Base-by-base conservation (phyloP, 2,888 invertebrate genomes). In the Plebejus melissa region DNA sequence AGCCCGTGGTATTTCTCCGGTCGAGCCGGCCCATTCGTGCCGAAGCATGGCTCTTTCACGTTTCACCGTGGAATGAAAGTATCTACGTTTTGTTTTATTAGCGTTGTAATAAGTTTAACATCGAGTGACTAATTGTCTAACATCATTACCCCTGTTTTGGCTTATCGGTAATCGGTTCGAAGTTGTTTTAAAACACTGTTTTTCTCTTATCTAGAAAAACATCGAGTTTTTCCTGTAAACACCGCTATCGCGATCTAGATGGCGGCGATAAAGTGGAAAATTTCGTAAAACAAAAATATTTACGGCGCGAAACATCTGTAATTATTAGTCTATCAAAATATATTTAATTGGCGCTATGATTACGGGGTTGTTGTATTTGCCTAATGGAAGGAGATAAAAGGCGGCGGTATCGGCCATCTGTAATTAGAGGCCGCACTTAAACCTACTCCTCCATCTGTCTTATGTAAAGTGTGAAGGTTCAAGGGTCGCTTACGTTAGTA, bases 331-430 rank as follows among this genome's bases (percentile, higher is more conserved):
- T 91, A 91, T 91, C 90, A 91, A 91, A 93, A 91, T 91, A 87
- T 92, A 91, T 91, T 91, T 90, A 93, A 91, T 92, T 90, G 88
- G 85, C 88, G 85, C 87, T 88, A 86, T 92, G 86, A 91, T 93
- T 93, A 93, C 79, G 83, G 79, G 83, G 84, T 86, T 85, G 90
- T 88, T 91, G 93, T 93, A 93, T 93, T 93, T 93, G 90, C 88
- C 89, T 93, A 93, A 93, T 93, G 93, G 93, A 93, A 88, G 90
- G 87, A 91, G 90, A 92, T 93, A 92, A 93, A 91, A 92, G 92
- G 90, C 81, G 81, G 86, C 89, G 90, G 86, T 93, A 93, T 93
- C 93, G 85, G 78, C 84, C 86, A 91, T 93, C 93, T 86, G 78
- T 93, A 93, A 93, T 93, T 93, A 93, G 88, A 92, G 93, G 91